Conservation (phyloP, 1,140 invertebrate genomes). For the Heliconius himera region DNA sequence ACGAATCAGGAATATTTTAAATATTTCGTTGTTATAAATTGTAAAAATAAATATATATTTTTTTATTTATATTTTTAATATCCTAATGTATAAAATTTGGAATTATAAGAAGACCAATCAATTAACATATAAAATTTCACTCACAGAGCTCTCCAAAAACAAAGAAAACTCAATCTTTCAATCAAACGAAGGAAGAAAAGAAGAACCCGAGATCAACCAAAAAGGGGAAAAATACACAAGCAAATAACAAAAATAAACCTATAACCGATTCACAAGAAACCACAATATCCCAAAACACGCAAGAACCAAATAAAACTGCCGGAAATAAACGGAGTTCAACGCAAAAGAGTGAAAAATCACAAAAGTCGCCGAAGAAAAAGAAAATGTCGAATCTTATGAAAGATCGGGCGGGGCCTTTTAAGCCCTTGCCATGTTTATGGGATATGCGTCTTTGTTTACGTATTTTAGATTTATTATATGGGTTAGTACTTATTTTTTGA, state of each 20-base stretch:
- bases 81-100: too few relatives aligned
- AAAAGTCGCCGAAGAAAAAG: slow-evolving; percentile 60
- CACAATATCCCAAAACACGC: slow-evolving; percentile 50
- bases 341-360: slow-evolving; percentile 19
- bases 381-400: slow-evolving; percentile 61
- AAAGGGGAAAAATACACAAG: slow-evolving; percentile 45
- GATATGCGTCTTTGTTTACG: slow-evolving; percentile 56
- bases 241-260: slow-evolving; percentile 58
- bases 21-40: too few relatives aligned
- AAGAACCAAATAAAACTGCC: background rate
- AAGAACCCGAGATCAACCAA: background rate
- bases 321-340: slow-evolving; percentile 11
- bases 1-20: too few relatives aligned
- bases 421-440: slow-evolving; percentile 67
- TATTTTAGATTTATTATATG: slow-evolving; percentile 60
- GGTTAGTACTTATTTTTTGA: slow-evolving; percentile 42
- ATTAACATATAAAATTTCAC: background rate
- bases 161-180: background rate
- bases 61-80: too few relatives aligned
- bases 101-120: too few relatives aligned
- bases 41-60: too few relatives aligned
- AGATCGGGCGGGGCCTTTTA: slow-evolving; percentile 66
- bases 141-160: background rate
- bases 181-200: background rate
- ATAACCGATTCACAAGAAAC: slow-evolving; percentile 61